Base-by-base conservation (phyloP, 2,797 vertebrate genomes). In the Macroramphosus scolopax region DNA sequence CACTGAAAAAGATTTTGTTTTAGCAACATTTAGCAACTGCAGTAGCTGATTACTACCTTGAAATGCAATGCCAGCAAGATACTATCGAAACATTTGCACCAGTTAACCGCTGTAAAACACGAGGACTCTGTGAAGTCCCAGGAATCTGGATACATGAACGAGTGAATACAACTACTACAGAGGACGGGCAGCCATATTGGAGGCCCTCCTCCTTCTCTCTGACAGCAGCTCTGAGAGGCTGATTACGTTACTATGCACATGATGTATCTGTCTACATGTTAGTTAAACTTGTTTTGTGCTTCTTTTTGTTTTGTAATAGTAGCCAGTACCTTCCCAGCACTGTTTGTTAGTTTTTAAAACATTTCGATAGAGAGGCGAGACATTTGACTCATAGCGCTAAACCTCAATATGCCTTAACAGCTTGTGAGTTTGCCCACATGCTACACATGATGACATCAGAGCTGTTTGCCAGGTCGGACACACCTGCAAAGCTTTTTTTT, bases 231-330 rank as follows among this genome's bases (percentile, higher is more conserved):
- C 33, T 14, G 9, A 51, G 29, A 64, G 36, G 24, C 29, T 35
- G 38, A 17, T 17, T 43, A 61, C 52, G 58, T 48, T 37, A 51
- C 41, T 51, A 37, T 58, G 59, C 53, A 65, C 28, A 50, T 46
- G 53, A 41, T 0, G 8, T 55, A 39, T 51, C 33, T 1, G n/a
- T 64, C 44, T 51, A n/a, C n/a, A n/a, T n/a, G n/a, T n/a, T n/a
- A n/a, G n/a, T n/a, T n/a, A 50, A 73, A 63, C 38, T 1, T 8
- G 7, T 12, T 3, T 8, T 11, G 15, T 16, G 30, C 17, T 36
- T 13, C 18, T 8, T 2, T 1, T 31, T 22, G 33, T 32, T 40
- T 17, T 28, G 6, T 34, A 2, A 35, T 16, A 35, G 15, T 17
- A 22, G 18, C 26, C 22, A 22, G 40, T 6, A 17, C 36, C 37